Conservation (phyloP, 2,797 vertebrate species). For the Smutsia temminckii region DNA sequence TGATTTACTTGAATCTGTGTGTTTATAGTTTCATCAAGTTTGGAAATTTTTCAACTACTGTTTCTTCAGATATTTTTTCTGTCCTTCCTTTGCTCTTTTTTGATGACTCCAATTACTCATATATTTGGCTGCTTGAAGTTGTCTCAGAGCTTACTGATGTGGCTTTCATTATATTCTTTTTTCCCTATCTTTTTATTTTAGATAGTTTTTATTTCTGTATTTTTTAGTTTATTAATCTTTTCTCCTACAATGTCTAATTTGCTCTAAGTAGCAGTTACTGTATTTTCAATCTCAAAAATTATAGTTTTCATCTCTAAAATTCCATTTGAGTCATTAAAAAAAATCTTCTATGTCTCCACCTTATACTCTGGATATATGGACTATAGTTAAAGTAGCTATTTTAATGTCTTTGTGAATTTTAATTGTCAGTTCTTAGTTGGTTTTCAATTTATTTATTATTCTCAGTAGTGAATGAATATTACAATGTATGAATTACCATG, state of each 20-base stretch:
- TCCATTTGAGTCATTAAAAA: background rate
- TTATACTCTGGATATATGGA: background rate
- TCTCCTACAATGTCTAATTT: background rate
- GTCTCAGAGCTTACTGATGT: background rate
- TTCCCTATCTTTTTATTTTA: background rate
- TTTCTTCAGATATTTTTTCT: background rate
- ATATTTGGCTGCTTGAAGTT: background rate
- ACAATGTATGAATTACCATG: background rate
- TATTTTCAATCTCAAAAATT: background rate
- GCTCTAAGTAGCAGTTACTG: background rate
- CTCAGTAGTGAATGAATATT: background rate
- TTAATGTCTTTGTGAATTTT: conserved; percentile 1
- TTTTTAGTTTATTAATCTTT: background rate
- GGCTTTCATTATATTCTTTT: background rate
- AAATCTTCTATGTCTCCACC: background rate
- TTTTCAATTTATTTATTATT: conserved; percentile 32
- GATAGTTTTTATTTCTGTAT: background rate
- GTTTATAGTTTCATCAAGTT: background rate
- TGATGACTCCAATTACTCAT: background rate
- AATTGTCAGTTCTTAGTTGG: background rate
- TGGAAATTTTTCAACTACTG: background rate
- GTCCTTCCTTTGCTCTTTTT: background rate
- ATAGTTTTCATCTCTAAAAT: background rate
- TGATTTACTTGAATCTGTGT: background rate
- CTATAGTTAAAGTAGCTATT: background rate